Percentiles rank a stretch among this genome's conserved stretches.
Evolutionary conservation across 2,113 vertebrate species (phyloP).

Genomic region (Lates calcarifer): DNA sequence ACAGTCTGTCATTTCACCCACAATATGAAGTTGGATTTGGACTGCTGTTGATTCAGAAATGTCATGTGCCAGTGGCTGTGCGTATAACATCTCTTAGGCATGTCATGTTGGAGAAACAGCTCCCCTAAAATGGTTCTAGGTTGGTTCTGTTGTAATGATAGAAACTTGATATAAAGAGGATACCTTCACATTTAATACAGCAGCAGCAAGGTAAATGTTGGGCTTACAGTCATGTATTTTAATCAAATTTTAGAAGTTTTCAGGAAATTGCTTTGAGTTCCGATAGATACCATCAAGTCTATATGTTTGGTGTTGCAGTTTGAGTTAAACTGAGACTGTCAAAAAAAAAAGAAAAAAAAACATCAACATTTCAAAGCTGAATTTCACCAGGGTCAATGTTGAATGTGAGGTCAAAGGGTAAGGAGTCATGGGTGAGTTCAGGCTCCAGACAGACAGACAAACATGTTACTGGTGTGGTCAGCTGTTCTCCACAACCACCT

Average conservation of each 20-base stretch:
- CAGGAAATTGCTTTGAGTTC: background rate
- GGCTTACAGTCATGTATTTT: too few species aligned
- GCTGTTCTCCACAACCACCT: background rate
- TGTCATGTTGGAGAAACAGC: background rate
- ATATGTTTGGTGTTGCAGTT: background rate
- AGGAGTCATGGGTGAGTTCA: slow-evolving; percentile 16
- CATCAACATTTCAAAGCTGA: background rate
- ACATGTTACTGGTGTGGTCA: background rate
- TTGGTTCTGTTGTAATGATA: background rate
- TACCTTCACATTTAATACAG: background rate
- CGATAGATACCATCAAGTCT: background rate
- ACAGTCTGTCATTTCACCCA: background rate
- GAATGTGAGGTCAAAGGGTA: background rate
- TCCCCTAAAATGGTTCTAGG: background rate
- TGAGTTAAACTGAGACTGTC: background rate
- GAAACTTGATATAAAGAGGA: background rate
- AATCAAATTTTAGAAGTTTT: background rate
- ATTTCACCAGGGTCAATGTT: background rate
- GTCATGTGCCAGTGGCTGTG: background rate
- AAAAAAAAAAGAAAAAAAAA: too few species aligned
- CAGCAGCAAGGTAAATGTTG: too few species aligned
- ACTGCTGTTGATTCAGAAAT: background rate
- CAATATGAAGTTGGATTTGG: background rate
- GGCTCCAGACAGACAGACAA: background rate
- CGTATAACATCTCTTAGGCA: background rate